phyloP scores from a whole-genome alignment of 2,888 invertebrate genomes.

The Dolichopus griseipennis region DNA sequence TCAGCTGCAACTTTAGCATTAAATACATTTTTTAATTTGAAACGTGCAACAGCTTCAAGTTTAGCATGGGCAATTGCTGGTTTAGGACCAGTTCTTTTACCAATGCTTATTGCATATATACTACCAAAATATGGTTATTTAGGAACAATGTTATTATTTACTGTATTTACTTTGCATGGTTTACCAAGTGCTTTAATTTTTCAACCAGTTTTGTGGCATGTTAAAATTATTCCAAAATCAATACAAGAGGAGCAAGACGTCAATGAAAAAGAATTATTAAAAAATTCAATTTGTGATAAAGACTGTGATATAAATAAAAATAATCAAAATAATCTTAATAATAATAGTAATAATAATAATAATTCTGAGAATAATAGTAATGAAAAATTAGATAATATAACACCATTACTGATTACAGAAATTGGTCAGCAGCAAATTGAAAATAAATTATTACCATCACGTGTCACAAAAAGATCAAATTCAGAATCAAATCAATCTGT shows the following conservation, averaged over 20 bases:
- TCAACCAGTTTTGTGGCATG: constrained; percentile 63
- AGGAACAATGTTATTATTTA: constrained; percentile 54
- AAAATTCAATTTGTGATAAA: background rate
- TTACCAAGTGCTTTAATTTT: constrained; percentile 53
- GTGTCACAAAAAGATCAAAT: background rate
- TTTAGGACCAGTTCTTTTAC: constrained; percentile 58
- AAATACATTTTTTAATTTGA: constrained; percentile 58
- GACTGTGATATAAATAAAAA: background rate
- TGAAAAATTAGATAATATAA: background rate
- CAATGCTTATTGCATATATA: constrained; percentile 53
- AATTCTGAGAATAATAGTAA: background rate
- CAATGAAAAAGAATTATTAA: background rate
- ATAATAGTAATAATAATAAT: background rate
- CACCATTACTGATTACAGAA: background rate
- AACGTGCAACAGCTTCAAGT: constrained; percentile 55
- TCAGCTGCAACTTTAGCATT: constrained; percentile 56
- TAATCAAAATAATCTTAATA: background rate
- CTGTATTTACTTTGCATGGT: constrained; percentile 54
- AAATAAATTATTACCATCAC: background rate
- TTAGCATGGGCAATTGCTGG: constrained; percentile 58
- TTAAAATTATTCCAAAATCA: constrained; percentile 45
- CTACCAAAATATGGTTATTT: constrained; percentile 51
- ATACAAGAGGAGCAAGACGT: background rate
- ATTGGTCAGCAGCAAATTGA: background rate
- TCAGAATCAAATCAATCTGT: background rate